Percentiles rank a stretch among this genome's conserved stretches.
Evolutionary conservation across 2,888 invertebrate genomes (phyloP).

Genomic region (Elegia similella): DNA sequence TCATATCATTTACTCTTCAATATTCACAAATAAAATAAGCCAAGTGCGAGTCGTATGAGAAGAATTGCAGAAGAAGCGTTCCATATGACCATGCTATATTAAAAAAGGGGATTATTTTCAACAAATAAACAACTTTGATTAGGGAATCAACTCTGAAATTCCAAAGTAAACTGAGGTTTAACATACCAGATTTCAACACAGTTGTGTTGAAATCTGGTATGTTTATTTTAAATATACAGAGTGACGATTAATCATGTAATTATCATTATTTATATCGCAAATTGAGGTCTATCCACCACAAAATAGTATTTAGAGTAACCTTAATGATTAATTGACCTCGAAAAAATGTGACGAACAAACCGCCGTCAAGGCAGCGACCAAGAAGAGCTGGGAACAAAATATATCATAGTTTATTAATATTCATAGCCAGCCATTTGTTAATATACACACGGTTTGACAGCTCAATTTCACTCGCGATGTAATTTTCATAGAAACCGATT

Average conservation of each 20-base stretch:
- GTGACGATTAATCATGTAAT: neutral
- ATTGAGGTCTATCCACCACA: neutral
- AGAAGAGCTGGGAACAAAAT: constrained; percentile 46
- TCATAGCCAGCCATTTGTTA: constrained; percentile 74
- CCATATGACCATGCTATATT: too few relatives aligned
- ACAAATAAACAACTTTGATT: too few relatives aligned
- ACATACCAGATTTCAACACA: too few relatives aligned
- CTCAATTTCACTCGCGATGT: constrained; percentile 67
- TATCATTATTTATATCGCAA: neutral
- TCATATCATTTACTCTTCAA: too few relatives aligned
- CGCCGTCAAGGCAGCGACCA: constrained; percentile 19
- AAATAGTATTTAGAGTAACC: neutral
- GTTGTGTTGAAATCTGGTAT: too few relatives aligned
- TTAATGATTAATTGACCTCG: constrained; percentile 7
- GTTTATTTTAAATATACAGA: neutral
- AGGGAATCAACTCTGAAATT: too few relatives aligned
- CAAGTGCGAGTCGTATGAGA: too few relatives aligned
- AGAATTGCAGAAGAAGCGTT: too few relatives aligned
- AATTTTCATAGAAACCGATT: constrained; percentile 42
- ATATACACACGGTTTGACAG: constrained; percentile 69
- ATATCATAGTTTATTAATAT: constrained; percentile 69
- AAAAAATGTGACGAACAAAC: constrained; percentile 20
- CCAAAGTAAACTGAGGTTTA: neutral
- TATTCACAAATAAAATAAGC: too few relatives aligned
- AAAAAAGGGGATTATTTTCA: too few relatives aligned